Evolutionary conservation across 1,140 invertebrate genomes (phyloP), one percentile per base, ranked within the genome.

Genomic region (Cephus cinctus): DNA sequence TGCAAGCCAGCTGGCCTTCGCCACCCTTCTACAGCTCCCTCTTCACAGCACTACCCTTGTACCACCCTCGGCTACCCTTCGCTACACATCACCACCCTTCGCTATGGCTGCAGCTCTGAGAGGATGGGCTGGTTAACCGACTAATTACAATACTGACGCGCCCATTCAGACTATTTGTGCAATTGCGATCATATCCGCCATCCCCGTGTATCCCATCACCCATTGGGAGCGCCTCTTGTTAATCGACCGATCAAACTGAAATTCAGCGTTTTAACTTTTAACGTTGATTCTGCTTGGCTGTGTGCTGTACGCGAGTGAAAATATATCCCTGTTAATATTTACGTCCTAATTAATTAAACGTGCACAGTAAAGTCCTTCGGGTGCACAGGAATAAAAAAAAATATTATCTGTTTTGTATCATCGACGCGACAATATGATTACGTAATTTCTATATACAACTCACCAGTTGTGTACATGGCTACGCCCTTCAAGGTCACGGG

Each of bases 401-500:
- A 11, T 11, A 8, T n/a, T n/a, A 1, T 27, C 8, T n/a, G 25
- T 6, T 8, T 27, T n/a, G 25, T 27, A 6, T 6, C 25, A 27
- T 1, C 34, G 34, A 36, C 9, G 9, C 27, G 14, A 9, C 9
- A 30, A 30, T 30, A 12, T 30, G 11, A 11, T 30, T 30, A 9
- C 11, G 2, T 11, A 43, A 51, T 47, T 21, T 30, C 30, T 12
- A 21, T 30, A 35, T 11, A 12, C 20, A 32, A 66, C 68, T 69
- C 52, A 78, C 76, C 70, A 38, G 74, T 77, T 5, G 65, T 73
- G 52, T 76, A 70, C 62, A 74, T 89, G 16, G 88, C 88, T 54
- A 89, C 87, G 55, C 86, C 86, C 59, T 85, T 87, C 43, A 89
- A 79, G 6, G 87, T 89, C 44, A 89, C 86, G 11, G 87, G 86